Percentiles rank a stretch among this genome's conserved stretches.
These are phyloP conservation scores for Eustalomyia histrio DNA, from an alignment of 2,888 invertebrate species.

Conservation along the genomic window DNA sequence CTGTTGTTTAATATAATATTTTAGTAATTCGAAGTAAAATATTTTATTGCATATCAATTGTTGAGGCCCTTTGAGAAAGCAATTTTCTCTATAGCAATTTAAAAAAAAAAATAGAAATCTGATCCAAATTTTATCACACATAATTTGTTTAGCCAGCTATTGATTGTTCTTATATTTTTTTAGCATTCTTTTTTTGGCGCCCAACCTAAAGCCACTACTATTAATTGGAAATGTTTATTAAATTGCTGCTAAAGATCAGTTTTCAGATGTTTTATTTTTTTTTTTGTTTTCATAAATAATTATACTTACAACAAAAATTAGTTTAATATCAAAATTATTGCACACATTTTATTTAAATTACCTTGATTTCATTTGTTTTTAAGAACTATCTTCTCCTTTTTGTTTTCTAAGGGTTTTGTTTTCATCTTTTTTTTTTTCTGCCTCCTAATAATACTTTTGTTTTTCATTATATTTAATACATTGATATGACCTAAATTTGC, in stretches of 20 bases:
- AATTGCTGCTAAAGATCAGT: not conserved
- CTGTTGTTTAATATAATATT: too few species aligned
- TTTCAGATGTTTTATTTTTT: not conserved
- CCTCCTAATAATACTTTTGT: slow-evolving; percentile 50
- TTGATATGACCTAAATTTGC: slow-evolving; percentile 58
- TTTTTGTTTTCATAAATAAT: not conserved
- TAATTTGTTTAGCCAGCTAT: too few species aligned
- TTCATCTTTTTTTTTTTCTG: not conserved
- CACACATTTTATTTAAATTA: not conserved
- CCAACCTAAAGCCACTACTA: too few species aligned
- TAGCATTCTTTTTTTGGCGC: too few species aligned
- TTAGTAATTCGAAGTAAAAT: too few species aligned
- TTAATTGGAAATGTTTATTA: too few species aligned
- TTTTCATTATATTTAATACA: slow-evolving; percentile 39
- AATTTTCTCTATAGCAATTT: too few species aligned
- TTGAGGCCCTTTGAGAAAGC: too few species aligned
- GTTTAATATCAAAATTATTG: not conserved
- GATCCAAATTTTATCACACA: too few species aligned
- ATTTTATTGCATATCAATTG: too few species aligned
- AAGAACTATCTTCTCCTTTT: not conserved
- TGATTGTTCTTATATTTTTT: too few species aligned
- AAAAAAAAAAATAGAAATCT: too few species aligned
- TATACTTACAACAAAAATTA: not conserved
- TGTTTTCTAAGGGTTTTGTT: not conserved
- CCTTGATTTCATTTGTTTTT: not conserved